Base-by-base conservation (phyloP, 2,797 vertebrate species). In the Sebastes iracundus region DNA sequence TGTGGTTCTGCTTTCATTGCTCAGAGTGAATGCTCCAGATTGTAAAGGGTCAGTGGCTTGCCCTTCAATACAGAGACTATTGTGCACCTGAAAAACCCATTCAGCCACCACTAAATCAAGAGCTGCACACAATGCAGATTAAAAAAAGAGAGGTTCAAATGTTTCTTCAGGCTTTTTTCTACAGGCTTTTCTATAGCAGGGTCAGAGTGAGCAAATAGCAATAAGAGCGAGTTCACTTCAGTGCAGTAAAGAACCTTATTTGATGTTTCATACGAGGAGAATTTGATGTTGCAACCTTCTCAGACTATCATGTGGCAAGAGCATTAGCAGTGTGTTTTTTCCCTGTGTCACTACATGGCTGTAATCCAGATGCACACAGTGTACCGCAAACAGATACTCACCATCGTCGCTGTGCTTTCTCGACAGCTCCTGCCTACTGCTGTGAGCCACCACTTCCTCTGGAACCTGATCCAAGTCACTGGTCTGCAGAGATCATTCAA, bases 401-500 rank as follows among this genome's bases (percentile, higher is more conserved):
- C 98, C 98, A 0, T 97, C 98, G 92, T 98, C 97, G 81, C 97
- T 99, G 89, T 96, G 96, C 72, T 97, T 97, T 90, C 97, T 96
- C 63, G 87, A 96, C 46, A 94, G 82, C 85, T 97, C 96, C 53
- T 95, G 94, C n/a, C 91, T 92, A 25, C 95, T 96, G 93, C 94
- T 94, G 81, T 96, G 96, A 60, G 94, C 94, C 18, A 94, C 92
- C 1, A 92, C 93, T 92, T 99, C 98, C 91, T 98, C 98, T 0
- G 97, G 97, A 93, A 98, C 98, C 87, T 98, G 96, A 77, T 96
- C 96, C 75, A 99, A 94, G 88, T 99, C 98, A 71, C 95, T 96
- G 66, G 96, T 97, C 98, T 99, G 95, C 72, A 87, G 23, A 64
- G 58, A 81, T 72, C 12, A 25, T 64, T 42, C 62, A 27, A 25